Evolutionary conservation across 1,140 invertebrate genomes (phyloP), one percentile per base, ranked within the genome.

Genomic region (Papilio aristodemus): DNA sequence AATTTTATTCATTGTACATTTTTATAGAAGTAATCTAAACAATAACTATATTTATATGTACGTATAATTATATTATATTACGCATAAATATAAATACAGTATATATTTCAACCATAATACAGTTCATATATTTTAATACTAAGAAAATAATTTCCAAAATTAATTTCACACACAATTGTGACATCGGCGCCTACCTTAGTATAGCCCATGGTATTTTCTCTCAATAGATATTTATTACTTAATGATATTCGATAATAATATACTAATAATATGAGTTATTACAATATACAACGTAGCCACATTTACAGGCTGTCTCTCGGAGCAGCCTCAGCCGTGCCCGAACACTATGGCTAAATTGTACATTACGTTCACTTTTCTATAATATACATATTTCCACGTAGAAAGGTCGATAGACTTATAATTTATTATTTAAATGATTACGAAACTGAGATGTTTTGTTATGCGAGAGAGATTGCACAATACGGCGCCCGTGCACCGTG

Each of bases 391-490:
- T 54, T 0, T 13, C 9, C 22, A 54, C 11, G 10, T 11, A 54
- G 46, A 54, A 54, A 54, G 43, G 43, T 46, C 43, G 19, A 19
- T 46, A 46, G 43, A 46, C 43, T 46, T 19, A 19, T 22, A 46
- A 43, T 43, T 43, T 43, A 43, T 43, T 17, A 46, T 46, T 46
- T 46, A 10, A 22, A 9, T 10, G 11, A 22, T 22, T 54, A 9
- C 19, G 46, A 32, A 2, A 32, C 27, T 22, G 17, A 54, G 46
- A 9, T 14, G 14, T 43, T 43, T 54, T 54, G 46, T 54, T 54
- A 11, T 19, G 46, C 11, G 46, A 46, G 17, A 14, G 43, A 54
- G 19, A 10, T 54, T 54, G 46, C 22, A 9, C 46, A 54, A 54
- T 0, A 6, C 46, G 14, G 7, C 10, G 4, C 43, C 4, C 17